Percentiles rank a stretch among this genome's conserved stretches.
phyloP scores from a whole-genome alignment of 2,113 vertebrate genomes.

The Pogonocichla stellata region DNA sequence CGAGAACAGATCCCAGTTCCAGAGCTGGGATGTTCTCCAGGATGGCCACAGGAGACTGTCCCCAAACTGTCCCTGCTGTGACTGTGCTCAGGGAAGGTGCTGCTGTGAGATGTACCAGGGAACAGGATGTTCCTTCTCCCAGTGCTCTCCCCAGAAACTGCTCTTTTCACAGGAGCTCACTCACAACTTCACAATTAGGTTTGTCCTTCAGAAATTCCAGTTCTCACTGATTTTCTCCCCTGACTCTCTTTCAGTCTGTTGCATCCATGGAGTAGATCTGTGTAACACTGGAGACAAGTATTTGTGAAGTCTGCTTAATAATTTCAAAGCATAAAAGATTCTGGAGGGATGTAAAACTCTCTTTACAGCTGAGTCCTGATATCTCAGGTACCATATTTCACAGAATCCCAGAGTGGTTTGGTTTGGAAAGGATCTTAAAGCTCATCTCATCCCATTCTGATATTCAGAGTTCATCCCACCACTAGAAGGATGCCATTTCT shows the following conservation, averaged over 20 bases:
- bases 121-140: not conserved
- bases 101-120: rapidly evolving
- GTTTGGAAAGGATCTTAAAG: not conserved
- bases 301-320: not conserved
- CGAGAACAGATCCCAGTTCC: rapidly evolving
- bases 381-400: too few relatives aligned
- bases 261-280: not conserved
- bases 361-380: not conserved
- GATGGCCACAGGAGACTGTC: not conserved
- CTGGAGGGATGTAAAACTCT: not conserved
- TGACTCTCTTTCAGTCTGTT: rapidly evolving
- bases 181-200: not conserved
- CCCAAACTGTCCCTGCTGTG: not conserved
- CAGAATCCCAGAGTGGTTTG: not conserved
- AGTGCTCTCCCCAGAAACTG: not conserved
- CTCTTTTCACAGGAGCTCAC: rapidly evolving
- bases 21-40: rapidly evolving
- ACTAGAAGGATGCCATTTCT: not conserved
- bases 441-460: not conserved
- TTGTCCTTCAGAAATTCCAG: not conserved
- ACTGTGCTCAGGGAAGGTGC: rapidly evolving
- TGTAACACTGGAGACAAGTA: too few relatives aligned
- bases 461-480: not conserved
- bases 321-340: not conserved
- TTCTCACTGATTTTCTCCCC: not conserved